Evolutionary conservation across 2,888 invertebrate species (phyloP), one percentile per base, ranked within the genome.

Genomic region (Antitype chi): DNA sequence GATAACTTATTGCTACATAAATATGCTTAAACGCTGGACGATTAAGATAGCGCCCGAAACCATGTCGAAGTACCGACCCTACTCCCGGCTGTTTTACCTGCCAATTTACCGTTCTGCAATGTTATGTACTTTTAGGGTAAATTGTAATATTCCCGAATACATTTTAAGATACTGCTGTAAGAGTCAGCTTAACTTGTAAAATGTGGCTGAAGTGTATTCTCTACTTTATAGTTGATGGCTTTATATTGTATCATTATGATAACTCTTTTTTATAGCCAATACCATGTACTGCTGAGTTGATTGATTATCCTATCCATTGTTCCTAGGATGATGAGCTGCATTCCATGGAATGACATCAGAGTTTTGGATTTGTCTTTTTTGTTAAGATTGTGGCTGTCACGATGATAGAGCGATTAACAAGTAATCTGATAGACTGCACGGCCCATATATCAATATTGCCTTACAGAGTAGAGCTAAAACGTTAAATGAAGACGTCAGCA

Each of bases 1-100:
- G 94, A 95, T 95, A 96, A 96, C 93, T 96, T 95, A 95, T 96
- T 95, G 94, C 94, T 93, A 94, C 95, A 94, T 95, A 96, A 95
- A 96, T 95, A 95, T 93, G 92, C 92, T 94, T 94, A 94, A 94
- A 93, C 91, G 93, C 93, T 92, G 93, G 92, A 92, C 94, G 95
- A 93, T 95, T 94, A 94, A 95, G 95, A 94, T 95, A 95, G 93
- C 93, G 91, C 91, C 91, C 88, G 88, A 90, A 93, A 93, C 89
- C 90, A 90, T 90, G 90, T 90, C 89, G 87, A 90, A 89, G 87
- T 87, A 89, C 89, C 91, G 88, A 90, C 91, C 89, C 89, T 88
- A 89, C 89, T 90, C 86, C 88, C 85, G 86, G 90, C 88, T 89
- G 88, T 91, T 90, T 89, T 89, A 90, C 89, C 89, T 88, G 86